Evolutionary conservation across 2,113 vertebrate species (phyloP), one percentile per base, ranked within the genome.

Genomic region (Typhlomys cinereus): DNA sequence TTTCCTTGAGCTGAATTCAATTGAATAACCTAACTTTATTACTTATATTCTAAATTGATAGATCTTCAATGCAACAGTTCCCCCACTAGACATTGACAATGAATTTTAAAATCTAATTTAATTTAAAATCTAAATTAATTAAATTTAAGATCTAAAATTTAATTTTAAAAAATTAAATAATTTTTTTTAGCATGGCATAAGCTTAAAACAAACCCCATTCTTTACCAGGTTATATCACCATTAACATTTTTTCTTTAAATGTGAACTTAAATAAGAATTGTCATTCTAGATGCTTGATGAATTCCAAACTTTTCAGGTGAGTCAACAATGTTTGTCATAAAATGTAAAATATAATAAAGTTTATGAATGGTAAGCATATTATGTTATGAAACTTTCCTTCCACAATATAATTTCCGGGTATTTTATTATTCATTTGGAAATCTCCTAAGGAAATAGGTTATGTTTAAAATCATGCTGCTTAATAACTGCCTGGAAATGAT

Each of bases 381-480:
- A 57, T 59, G 74, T 48, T 29, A 67, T 27, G 41, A 39, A 94
- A n/a, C n/a, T n/a, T n/a, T n/a, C n/a, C n/a, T n/a, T n/a, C n/a
- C n/a, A n/a, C n/a, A n/a, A n/a, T n/a, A n/a, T n/a, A n/a, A n/a
- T n/a, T n/a, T n/a, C n/a, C n/a, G n/a, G n/a, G n/a, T n/a, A n/a
- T 90, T 88, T 78, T n/a, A 88, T 15, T 92, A 86, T 88, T 62
- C 29, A 62, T 36, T 84, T 17, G 4, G 95, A 62, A 95, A 44
- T 89, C 64, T 46, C 46, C 13, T 4, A 86, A 92, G 25, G 7
- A 82, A 90, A 39, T 13, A 61, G 31, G 78, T 70, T 73, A 82
- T 59, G 17, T 80, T 91, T 95, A 21, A 74, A 69, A 50, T 78
- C 69, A 52, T 17, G 29, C 5, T 50, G 90, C 73, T 69, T 81